Evolutionary conservation across 2,113 vertebrate genomes (phyloP).

Genomic region (Herpailurus yagouaroundi): DNA sequence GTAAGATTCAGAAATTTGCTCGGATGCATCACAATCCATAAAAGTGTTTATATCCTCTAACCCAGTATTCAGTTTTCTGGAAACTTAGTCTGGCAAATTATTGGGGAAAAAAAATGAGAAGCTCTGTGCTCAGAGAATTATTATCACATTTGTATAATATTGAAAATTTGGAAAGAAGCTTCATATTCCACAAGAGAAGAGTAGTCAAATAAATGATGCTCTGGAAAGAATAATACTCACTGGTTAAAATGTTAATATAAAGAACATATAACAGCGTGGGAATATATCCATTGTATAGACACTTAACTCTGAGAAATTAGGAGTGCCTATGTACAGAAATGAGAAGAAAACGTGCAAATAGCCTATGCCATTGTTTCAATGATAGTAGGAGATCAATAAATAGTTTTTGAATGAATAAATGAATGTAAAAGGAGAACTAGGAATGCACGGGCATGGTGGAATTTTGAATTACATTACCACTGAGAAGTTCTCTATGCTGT

Average conservation of each 20-base stretch:
- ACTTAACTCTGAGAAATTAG: neutral
- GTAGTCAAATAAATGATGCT: neutral
- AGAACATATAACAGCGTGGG: neutral
- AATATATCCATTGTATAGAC: neutral
- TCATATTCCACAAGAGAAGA: neutral
- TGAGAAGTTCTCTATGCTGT: neutral
- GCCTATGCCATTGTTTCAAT: neutral
- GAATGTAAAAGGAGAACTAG: neutral
- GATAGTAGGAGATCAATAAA: neutral
- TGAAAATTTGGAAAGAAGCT: conserved; percentile 12
- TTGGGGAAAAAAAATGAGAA: neutral
- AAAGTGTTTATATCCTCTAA: neutral
- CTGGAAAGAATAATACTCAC: neutral
- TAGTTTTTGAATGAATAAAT: neutral
- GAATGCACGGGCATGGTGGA: neutral
- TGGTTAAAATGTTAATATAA: neutral
- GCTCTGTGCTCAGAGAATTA: neutral
- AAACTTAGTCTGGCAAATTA: neutral
- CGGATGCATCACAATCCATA: neutral
- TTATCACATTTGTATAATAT: neutral
- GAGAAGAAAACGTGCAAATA: neutral
- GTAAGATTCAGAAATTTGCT: conserved; percentile 37
- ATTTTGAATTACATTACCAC: neutral
- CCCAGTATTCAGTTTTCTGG: neutral
- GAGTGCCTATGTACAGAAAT: neutral